Conservation (phyloP, 2,797 vertebrate species). For the Pangasius krempfi region DNA sequence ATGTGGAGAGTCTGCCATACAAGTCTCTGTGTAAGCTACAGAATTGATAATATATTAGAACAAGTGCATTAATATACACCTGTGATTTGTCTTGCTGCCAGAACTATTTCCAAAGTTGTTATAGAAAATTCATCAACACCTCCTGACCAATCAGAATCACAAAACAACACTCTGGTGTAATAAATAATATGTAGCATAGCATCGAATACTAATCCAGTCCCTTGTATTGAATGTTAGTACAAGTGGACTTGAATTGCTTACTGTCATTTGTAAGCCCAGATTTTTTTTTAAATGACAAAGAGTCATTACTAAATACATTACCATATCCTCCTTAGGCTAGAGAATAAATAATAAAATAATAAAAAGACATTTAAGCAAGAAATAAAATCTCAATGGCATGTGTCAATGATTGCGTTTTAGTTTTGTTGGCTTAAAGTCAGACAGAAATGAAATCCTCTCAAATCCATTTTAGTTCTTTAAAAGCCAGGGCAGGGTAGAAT, state of each 20-base stretch:
- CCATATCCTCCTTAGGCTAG: background rate
- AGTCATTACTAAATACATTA: background rate
- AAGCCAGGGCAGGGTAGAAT: background rate
- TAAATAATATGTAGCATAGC: background rate
- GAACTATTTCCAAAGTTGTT: background rate
- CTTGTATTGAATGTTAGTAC: background rate
- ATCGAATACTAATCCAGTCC: background rate
- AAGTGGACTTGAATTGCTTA: background rate
- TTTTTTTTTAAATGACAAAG: background rate
- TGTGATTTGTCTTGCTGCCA: background rate
- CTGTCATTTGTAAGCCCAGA: background rate
- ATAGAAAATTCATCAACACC: background rate
- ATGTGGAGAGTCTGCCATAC: background rate
- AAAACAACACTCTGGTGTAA: background rate
- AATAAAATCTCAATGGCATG: background rate
- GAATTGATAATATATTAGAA: background rate
- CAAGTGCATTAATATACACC: background rate
- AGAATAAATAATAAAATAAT: background rate
- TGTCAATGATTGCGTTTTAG: background rate
- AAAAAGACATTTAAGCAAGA: background rate
- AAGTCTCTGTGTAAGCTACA: background rate
- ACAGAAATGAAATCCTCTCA: background rate
- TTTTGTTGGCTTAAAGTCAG: background rate
- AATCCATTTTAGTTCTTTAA: background rate
- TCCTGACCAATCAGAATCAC: background rate